These are phyloP conservation scores for Sylvicapra grimmia DNA, from an alignment of 2,113 vertebrate genomes.

Conservation along the genomic window DNA sequence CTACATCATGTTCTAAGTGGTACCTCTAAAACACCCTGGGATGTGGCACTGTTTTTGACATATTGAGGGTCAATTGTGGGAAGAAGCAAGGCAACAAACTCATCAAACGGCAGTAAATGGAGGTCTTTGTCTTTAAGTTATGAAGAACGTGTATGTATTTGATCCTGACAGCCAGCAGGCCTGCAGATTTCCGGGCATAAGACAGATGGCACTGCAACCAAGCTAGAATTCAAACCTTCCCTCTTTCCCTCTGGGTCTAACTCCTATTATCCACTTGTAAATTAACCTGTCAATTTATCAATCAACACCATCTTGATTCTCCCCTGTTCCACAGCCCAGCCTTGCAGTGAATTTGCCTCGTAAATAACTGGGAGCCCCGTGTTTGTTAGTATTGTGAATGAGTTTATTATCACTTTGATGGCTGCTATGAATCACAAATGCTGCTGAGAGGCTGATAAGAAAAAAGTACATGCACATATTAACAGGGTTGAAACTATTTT, in stretches of 20 bases:
- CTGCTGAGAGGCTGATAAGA: slow-evolving; percentile 94
- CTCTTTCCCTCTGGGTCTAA: slow-evolving; percentile 87
- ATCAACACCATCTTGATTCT: slow-evolving; percentile 99
- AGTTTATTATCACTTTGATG: slow-evolving; percentile 99
- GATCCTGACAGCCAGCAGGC: slow-evolving; percentile 2
- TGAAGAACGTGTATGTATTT: slow-evolving; percentile 16
- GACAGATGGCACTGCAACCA: slow-evolving; percentile 99
- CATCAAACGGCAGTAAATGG: slow-evolving; percentile 39
- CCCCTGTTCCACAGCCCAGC: slow-evolving; percentile 87
- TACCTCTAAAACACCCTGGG: neutral
- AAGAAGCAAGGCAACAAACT: slow-evolving; percentile 13
- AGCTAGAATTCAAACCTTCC: slow-evolving; percentile 83
- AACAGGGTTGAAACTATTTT: slow-evolving; percentile 85
- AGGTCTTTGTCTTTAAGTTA: slow-evolving; percentile 66
- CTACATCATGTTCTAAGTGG: neutral
- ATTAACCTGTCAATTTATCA: slow-evolving; percentile 99
- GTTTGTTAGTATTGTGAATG: slow-evolving; percentile 97
- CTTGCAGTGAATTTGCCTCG: slow-evolving; percentile 87
- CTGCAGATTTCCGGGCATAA: slow-evolving; percentile 87
- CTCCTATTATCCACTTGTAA: slow-evolving; percentile 98
- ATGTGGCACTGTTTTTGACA: neutral
- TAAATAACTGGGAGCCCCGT: slow-evolving; percentile 93
- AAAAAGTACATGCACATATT: slow-evolving; percentile 80
- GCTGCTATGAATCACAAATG: slow-evolving; percentile 99
- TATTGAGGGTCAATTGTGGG: neutral